Evolutionary conservation across 2,888 invertebrate genomes (phyloP).

Genomic region (Bellardia bayeri): DNA sequence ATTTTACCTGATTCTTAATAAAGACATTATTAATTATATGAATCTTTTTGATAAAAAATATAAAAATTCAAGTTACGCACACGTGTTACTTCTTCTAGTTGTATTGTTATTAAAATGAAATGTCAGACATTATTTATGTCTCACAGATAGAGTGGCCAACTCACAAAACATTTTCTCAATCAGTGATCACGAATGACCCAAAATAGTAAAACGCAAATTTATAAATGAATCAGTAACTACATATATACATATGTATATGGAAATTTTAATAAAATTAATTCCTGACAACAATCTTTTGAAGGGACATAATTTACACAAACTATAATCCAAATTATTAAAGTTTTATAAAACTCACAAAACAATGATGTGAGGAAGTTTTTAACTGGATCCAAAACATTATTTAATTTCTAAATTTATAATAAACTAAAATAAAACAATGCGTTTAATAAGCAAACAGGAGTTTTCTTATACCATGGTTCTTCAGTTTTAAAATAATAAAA

Average conservation of each 20-base stretch:
- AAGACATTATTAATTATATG: slow-evolving; percentile 78
- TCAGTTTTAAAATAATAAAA: background rate
- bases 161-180: background rate
- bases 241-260: too few species aligned
- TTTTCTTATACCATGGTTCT: background rate
- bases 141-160: background rate
- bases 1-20: slow-evolving; percentile 81
- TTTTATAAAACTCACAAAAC: background rate
- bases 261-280: too few species aligned
- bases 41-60: background rate
- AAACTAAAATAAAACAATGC: background rate
- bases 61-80: slow-evolving; percentile 4
- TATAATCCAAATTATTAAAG: too few species aligned
- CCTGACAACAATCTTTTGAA: too few species aligned
- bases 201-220: too few species aligned
- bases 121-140: slow-evolving; percentile 34
- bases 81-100: slow-evolving; percentile 50
- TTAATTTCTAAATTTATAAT: background rate
- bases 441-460: background rate
- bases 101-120: slow-evolving; percentile 17
- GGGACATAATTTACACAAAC: too few species aligned
- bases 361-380: background rate
- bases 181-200: too few species aligned
- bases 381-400: too few species aligned
- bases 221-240: too few species aligned